Base-by-base conservation (phyloP, 2,888 invertebrate genomes). In the Clepsis dumicolana region DNA sequence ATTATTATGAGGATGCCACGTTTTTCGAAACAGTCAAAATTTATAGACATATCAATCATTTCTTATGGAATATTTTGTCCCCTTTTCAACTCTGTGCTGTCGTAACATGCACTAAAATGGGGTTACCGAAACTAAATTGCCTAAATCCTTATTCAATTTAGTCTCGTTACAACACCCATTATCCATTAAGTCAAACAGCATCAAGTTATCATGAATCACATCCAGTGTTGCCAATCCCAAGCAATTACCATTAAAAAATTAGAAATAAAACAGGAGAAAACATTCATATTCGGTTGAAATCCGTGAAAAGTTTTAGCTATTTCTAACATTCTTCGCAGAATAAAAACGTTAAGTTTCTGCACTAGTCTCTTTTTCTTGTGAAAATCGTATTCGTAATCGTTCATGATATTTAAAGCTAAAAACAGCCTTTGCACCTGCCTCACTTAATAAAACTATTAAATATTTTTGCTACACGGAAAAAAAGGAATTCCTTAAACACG, bases 131-230 rank as follows among this genome's bases (percentile, higher is more conserved):
- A 10, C 44, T 7, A 44, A 44, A 44, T 44, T 44, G 44, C 16
- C 44, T 8, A 21, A 48, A 48, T 21, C 48, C 48, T 48, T 21
- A 21, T 48, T 48, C 48, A 48, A 48, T 48, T 48, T 21, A 48
- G 48, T 0, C 48, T 48, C 48, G 48, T 48, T 48, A 48, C 48
- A 21, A 12, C 35, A 10, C 8, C 35, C 12, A 35, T 12, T 35
- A 10, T 1, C 10, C 21, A 48, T 48, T 48, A 48, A 10, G 48
- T 48, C 48, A 48, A n/a, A 48, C 21, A 48, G 21, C 48, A 21
- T 48, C 63, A 54, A 64, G 62, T 62, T 12, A 14, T 44, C 12
- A 16, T 52, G 52, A 65, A 52, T 59, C 52, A 64, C 41, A 2
- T 4, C 16, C 44, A 18, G 8, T 16, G 44, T 44, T 44, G 44